Evolutionary conservation across 30 jellyfish, hydroid and myxozoan genomes (phyloP).

Genomic region (Haliclystus octoradiatus): DNA sequence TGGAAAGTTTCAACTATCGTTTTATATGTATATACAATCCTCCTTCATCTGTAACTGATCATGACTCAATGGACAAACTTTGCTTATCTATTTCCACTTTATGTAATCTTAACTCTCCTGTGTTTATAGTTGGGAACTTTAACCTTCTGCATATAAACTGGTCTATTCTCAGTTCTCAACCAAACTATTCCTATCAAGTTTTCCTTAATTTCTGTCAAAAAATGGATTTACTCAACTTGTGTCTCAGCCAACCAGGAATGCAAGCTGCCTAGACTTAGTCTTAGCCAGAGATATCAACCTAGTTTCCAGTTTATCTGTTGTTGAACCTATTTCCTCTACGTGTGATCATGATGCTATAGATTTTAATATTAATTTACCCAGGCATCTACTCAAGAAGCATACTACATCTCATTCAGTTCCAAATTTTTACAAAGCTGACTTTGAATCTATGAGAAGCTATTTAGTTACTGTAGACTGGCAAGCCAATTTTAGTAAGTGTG

Average conservation of each 20-base stretch:
- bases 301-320: background rate
- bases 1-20: no score
- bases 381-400: no score
- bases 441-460: background rate
- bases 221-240: background rate
- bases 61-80: background rate
- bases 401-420: no score
- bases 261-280: background rate
- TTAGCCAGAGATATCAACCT: background rate
- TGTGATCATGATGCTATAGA: background rate
- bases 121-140: background rate
- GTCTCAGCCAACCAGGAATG: background rate
- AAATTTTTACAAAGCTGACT: background rate
- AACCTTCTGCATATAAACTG: background rate
- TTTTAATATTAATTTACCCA: background rate
- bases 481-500: background rate
- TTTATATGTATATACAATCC: background rate
- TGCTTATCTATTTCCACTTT: background rate
- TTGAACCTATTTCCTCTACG: background rate
- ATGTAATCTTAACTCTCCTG: background rate
- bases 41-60: background rate
- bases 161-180: background rate
- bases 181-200: background rate
- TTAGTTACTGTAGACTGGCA: background rate
- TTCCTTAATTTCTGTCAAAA: background rate